Percentiles rank a stretch among this genome's conserved stretches.
Evolutionary conservation across 1,140 invertebrate species (phyloP).

Genomic region (Diabrotica virgifera): DNA sequence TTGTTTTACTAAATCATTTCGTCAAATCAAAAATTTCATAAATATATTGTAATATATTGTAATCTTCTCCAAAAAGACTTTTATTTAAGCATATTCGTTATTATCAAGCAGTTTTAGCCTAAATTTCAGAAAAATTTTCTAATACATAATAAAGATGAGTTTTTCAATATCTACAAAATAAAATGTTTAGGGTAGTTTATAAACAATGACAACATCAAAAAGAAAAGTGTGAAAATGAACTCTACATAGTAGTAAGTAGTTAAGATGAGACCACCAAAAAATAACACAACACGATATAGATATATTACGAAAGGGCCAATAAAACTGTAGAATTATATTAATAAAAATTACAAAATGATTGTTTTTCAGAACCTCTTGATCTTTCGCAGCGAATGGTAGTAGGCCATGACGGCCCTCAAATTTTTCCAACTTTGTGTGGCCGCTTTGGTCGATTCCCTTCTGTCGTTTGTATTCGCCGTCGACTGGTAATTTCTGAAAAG

Average conservation of each 20-base stretch:
- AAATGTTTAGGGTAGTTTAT: conserved; percentile 9
- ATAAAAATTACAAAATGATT: conserved; percentile 15
- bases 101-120: too few species aligned
- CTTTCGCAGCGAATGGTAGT: conserved; percentile 80
- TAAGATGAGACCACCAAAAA: conserved; percentile 18
- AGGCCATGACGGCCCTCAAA: conserved; percentile 78
- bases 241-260: conserved; percentile 13
- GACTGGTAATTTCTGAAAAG: conserved; percentile 18
- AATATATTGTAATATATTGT: too few species aligned
- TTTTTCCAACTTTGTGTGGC: conserved; percentile 80
- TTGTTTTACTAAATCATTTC: too few species aligned
- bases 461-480: conserved; percentile 20
- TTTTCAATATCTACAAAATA: not conserved
- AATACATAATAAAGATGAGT: too few species aligned
- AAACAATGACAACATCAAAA: conserved; percentile 14
- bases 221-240: conserved; percentile 8
- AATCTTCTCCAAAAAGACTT: too few species aligned
- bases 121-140: too few species aligned
- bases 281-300: conserved; percentile 5
- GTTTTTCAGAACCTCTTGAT: conserved; percentile 70
- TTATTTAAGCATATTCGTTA: too few species aligned
- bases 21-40: too few species aligned
- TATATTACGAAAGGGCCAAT: conserved; percentile 10
- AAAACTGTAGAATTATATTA: conserved; percentile 14
- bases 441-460: conserved; percentile 50